Conservation (phyloP, 2,888 invertebrate genomes). For the Acholoe squamosa region DNA sequence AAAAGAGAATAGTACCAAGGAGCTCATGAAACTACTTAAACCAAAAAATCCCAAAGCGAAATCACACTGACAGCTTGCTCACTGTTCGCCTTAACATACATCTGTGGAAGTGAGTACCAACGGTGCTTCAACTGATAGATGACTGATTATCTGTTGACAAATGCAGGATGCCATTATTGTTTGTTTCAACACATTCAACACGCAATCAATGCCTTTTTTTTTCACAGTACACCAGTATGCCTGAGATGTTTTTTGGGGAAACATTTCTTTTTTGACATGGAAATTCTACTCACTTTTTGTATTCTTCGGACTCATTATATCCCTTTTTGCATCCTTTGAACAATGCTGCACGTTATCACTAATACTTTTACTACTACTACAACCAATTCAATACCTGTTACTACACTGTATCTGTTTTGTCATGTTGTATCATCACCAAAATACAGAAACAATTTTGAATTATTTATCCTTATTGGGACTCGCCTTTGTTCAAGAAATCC, state of each 20-base stretch:
- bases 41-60: conserved; percentile 53
- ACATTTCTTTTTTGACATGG: background rate
- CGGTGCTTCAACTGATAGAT: conserved; percentile 31
- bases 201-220: conserved; percentile 13
- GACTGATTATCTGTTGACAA: conserved; percentile 34
- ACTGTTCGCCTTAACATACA: conserved; percentile 18
- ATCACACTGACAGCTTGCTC: conserved; percentile 47
- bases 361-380: background rate
- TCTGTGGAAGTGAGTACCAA: conserved; percentile 6
- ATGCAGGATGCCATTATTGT: conserved; percentile 41
- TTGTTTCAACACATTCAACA: background rate
- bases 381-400: background rate
- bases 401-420: background rate
- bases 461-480: background rate
- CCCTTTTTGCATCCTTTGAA: background rate
- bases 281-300: conserved; percentile 4
- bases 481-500: conserved; percentile 13
- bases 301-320: background rate
- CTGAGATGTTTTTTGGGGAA: background rate
- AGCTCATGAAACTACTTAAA: conserved; percentile 62
- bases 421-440: background rate
- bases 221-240: conserved; percentile 31
- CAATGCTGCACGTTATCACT: background rate
- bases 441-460: conserved; percentile 16
- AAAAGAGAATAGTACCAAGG: conserved; percentile 60